These are phyloP conservation scores for Gavialis gangeticus DNA, from an alignment of 2,113 vertebrate species.

Conservation along the genomic window DNA sequence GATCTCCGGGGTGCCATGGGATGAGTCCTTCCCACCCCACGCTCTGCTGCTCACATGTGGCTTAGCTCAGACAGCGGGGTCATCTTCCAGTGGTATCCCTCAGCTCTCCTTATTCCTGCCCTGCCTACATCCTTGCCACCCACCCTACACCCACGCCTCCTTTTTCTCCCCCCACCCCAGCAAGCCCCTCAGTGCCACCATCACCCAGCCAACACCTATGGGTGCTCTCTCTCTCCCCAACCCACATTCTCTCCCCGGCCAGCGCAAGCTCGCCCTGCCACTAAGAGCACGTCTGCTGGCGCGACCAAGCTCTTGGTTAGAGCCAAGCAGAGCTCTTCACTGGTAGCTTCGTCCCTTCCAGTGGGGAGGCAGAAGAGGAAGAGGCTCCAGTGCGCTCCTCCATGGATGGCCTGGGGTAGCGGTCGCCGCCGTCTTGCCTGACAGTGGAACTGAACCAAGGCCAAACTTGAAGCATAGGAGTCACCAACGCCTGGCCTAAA, in stretches of 20 bases:
- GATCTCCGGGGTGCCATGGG: background rate
- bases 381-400: background rate
- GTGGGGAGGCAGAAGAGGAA: background rate
- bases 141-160: background rate
- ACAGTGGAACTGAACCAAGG: background rate
- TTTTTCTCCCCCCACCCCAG: background rate
- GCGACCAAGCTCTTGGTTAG: background rate
- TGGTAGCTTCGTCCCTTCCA: background rate
- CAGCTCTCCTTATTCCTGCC: too few species aligned
- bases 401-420: background rate
- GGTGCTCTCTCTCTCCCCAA: background rate
- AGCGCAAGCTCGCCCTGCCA: background rate
- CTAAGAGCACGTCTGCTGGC: background rate
- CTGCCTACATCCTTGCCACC: background rate
- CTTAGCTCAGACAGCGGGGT: background rate
- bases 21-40: background rate
- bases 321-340: background rate
- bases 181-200: background rate
- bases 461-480: background rate
- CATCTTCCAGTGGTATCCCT: background rate
- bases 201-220: background rate
- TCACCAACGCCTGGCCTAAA: background rate
- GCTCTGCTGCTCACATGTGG: rapidly evolving
- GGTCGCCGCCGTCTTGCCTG: background rate
- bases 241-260: background rate